Evolutionary conservation across 2,797 vertebrate species (phyloP).

Genomic region (Hephaestus fuliginosus): DNA sequence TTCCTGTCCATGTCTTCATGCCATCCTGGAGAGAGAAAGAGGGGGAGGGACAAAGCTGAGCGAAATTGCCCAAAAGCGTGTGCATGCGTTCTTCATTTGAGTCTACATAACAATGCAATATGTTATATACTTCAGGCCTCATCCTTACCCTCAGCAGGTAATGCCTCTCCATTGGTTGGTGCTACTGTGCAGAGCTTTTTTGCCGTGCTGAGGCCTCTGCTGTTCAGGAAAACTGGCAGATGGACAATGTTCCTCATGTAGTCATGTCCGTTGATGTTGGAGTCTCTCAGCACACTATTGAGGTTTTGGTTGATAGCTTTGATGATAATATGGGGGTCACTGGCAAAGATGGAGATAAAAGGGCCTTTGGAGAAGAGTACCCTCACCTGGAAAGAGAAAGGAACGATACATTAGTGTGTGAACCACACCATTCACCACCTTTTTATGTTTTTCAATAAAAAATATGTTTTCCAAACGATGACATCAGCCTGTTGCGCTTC

Average conservation of each 20-base stretch:
- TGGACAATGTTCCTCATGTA: conserved; percentile 99
- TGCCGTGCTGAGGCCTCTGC: conserved; percentile 92
- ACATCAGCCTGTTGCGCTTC: not conserved
- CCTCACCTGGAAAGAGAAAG: conserved; percentile 88
- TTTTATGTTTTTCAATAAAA: not conserved
- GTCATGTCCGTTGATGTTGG: conserved; percentile 98
- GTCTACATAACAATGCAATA: not conserved
- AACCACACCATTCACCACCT: not conserved
- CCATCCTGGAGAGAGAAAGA: conserved; percentile 81
- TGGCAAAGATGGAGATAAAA: conserved; percentile 98
- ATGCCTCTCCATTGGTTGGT: conserved; percentile 90
- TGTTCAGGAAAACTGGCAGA: conserved; percentile 96
- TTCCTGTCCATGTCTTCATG: conserved; percentile 93
- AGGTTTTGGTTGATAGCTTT: conserved; percentile 99
- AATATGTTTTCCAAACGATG: not conserved
- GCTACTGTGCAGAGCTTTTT: conserved; percentile 90
- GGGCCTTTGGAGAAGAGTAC: conserved; percentile 99
- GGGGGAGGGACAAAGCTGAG: not conserved
- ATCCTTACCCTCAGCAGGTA: conserved; percentile 87
- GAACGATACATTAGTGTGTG: not conserved
- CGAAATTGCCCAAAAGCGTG: not conserved
- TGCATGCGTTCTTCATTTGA: not conserved
- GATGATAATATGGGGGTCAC: conserved; percentile 99
- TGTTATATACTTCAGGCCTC: not conserved
- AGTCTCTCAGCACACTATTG: conserved; percentile 96